Evolutionary conservation across 2,797 vertebrate genomes (phyloP).

Genomic region (Morelia viridis): DNA sequence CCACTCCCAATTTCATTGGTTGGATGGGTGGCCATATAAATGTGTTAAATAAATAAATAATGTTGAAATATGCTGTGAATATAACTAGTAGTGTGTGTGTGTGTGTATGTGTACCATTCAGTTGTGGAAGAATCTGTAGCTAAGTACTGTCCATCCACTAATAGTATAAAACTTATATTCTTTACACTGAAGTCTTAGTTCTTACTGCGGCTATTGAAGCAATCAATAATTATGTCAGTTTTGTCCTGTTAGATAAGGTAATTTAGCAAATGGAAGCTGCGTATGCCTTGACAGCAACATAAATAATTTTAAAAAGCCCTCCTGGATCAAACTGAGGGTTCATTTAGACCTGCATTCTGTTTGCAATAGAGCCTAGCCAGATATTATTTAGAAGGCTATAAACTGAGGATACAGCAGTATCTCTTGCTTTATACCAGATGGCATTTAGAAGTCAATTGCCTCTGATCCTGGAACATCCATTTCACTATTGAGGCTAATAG

Average conservation of each 20-base stretch:
- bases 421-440: neutral
- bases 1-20: neutral
- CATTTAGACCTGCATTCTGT: neutral
- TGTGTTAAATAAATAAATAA: neutral
- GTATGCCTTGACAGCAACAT: neutral
- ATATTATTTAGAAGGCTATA: neutral
- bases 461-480: neutral
- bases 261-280: neutral
- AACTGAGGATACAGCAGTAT: neutral
- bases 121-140: neutral
- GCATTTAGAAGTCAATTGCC: neutral
- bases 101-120: neutral
- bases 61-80: neutral
- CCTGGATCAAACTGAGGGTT: neutral
- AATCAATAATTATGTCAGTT: conserved; percentile 1
- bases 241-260: neutral
- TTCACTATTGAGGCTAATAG: neutral
- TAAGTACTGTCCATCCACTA: too few species aligned
- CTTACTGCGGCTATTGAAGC: neutral
- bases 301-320: neutral
- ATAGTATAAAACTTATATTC: neutral
- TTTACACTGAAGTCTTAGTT: neutral
- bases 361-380: neutral
- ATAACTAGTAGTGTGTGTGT: neutral
- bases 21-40: neutral